Conservation (phyloP, 2,888 invertebrate genomes). For the Colostygia pectinataria region DNA sequence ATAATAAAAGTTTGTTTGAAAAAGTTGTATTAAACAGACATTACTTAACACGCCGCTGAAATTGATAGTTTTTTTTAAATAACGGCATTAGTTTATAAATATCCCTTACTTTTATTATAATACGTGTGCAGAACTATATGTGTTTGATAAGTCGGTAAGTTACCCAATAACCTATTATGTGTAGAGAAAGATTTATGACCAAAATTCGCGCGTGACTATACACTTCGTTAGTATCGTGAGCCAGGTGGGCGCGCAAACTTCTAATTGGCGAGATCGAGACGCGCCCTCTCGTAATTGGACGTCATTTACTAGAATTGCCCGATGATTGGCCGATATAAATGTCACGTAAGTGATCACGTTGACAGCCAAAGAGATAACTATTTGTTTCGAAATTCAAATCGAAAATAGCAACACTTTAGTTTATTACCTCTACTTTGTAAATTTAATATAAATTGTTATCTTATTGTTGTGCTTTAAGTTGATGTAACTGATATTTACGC, state of each 20-base stretch:
- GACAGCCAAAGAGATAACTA: constrained; percentile 31
- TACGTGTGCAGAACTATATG: too few species aligned
- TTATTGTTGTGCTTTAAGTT: too few species aligned
- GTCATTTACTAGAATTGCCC: constrained; percentile 70
- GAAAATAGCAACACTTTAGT: neutral
- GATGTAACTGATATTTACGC: neutral
- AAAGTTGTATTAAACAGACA: too few species aligned
- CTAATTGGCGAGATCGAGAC: constrained; percentile 76
- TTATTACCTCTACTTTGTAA: constrained; percentile 5
- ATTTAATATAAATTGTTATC: neutral
- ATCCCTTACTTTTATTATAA: too few species aligned
- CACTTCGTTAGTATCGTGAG: constrained; percentile 73
- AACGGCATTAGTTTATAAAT: too few species aligned
- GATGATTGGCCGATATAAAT: constrained; percentile 66
- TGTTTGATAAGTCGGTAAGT: too few species aligned
- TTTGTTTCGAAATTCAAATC: constrained; percentile 25
- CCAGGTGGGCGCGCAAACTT: constrained; percentile 73
- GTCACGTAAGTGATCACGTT: constrained; percentile 49
- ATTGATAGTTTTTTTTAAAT: too few species aligned
- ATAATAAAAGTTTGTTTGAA: too few species aligned
- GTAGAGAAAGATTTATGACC: constrained; percentile 62
- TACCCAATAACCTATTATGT: too few species aligned
- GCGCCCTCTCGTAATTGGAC: constrained; percentile 75
- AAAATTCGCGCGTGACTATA: constrained; percentile 65
- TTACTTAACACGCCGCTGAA: too few species aligned